phyloP scores from a whole-genome alignment of 2,888 invertebrate species.

The Achlya flavicornis region DNA sequence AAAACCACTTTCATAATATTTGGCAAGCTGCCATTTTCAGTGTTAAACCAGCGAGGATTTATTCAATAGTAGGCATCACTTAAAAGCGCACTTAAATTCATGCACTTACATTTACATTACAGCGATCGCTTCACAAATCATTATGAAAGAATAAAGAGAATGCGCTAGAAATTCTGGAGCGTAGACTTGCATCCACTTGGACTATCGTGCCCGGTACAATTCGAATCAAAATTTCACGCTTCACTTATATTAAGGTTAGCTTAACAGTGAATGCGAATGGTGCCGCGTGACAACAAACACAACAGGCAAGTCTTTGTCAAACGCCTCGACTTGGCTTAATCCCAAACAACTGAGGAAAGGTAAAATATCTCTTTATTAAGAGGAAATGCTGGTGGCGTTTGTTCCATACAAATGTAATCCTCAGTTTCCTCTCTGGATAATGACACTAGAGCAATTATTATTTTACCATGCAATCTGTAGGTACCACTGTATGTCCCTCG shows the following conservation, averaged over 20 bases:
- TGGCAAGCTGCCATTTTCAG: conserved; percentile 24
- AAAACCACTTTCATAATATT: conserved; percentile 10
- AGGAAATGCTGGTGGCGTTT: too few species aligned
- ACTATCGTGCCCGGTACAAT: conserved; percentile 23
- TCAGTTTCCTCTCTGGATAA: too few species aligned
- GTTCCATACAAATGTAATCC: too few species aligned
- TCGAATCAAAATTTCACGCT: conserved; percentile 55
- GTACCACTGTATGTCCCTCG: too few species aligned
- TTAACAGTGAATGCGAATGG: conserved; percentile 54
- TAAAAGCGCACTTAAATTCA: conserved; percentile 11
- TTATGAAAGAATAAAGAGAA: conserved; percentile 8
- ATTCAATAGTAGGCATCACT: conserved; percentile 12
- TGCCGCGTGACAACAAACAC: conserved; percentile 54
- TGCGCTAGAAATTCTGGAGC: background rate
- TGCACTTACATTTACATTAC: conserved; percentile 11
- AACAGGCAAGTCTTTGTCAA: conserved; percentile 62
- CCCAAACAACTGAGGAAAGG: conserved; percentile 71
- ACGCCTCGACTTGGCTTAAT: conserved; percentile 68
- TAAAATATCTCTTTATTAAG: conserved; percentile 72
- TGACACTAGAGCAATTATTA: too few species aligned
- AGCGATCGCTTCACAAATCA: conserved; percentile 6
- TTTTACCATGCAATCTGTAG: too few species aligned
- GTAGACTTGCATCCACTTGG: conserved; percentile 8
- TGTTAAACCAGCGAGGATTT: conserved; percentile 20
- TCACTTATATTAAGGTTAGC: conserved; percentile 43